These are phyloP conservation scores for Amblyraja radiata DNA, from an alignment of 2,797 vertebrate genomes.

Conservation along the genomic window DNA sequence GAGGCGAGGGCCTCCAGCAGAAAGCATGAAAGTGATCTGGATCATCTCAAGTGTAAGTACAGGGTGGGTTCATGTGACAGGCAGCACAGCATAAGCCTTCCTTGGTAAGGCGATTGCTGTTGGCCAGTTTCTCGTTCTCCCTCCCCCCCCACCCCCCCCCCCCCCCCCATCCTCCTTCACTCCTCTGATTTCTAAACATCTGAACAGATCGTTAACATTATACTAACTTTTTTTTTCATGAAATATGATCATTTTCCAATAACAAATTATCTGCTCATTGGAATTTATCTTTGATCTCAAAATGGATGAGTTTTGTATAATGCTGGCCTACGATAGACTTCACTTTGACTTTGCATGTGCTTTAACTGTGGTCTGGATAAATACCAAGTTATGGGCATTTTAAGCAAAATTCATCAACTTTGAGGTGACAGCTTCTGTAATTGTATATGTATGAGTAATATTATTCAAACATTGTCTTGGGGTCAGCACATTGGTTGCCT, in stretches of 20 bases:
- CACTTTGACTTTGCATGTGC: not conserved
- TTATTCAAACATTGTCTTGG: not conserved
- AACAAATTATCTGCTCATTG: not conserved
- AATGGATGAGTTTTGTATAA: not conserved
- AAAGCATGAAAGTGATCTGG: slow-evolving; percentile 31
- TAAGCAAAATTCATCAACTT: not conserved
- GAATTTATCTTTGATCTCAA: not conserved
- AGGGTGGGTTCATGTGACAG: not conserved
- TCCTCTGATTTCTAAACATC: not conserved
- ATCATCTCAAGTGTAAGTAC: slow-evolving; percentile 35
- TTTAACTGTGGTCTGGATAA: not conserved
- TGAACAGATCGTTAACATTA: not conserved
- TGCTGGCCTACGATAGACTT: not conserved
- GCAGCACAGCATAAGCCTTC: not conserved
- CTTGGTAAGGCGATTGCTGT: not conserved
- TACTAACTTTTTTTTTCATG: not conserved
- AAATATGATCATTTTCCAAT: not conserved
- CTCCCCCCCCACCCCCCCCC: too few species aligned
- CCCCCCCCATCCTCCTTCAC: not conserved
- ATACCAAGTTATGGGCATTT: not conserved
- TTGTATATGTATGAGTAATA: not conserved
- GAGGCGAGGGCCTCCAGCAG: slow-evolving; percentile 31
- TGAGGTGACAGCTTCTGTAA: not conserved
- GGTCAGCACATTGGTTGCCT: not conserved
- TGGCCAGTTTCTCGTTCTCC: not conserved